Evolutionary conservation across 30 jellyfish, hydroid and myxozoan genomes (phyloP), one percentile per base, ranked within the genome.

Genomic region (Cassiopea andromeda): DNA sequence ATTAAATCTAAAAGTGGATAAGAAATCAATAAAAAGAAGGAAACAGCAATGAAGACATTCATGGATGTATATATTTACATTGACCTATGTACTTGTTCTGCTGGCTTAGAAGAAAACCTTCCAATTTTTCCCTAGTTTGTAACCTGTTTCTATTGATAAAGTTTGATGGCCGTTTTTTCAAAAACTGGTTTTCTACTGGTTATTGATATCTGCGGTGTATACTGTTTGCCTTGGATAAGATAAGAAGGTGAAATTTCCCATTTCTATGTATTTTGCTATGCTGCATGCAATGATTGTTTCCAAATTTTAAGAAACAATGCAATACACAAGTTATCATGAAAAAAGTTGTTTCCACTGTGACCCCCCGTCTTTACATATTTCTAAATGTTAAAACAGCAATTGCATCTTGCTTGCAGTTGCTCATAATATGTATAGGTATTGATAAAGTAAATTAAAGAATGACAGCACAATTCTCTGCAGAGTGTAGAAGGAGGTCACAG

Each of bases 211-310:
- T 72, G 81, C 81, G 38, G 81, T 27, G 18, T 16, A 47, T 72
- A 72, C 15, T 49, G 17, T 72, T 72, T 72, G 81, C 47, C 50
- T 72, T 27, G 81, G 38, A 27, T 72, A 72, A 72, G 81, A 49
- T 72, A 72, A 27, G 60, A 27, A 27, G 81, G 60, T 72, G 81
- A 72, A 16, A 27, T 72, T 72, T 72, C 38, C 60, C 47, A 47
- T 27, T 18, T 2, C 47, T 72, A 49, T 72, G 81, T 72, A 72
- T 72, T 72, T 72, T 72, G 17, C 50, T 47, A 72, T 27, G 81
- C 81, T 72, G 47, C 10, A 72, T 72, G 81, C 47, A 47, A 72
- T 72, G 81, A 72, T 2, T 72, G 81, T 72, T 72, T 72, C 54
- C 19, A 72, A 72, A 14, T 72, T 54, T 54, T 54, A 10, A 54